Percentiles rank a stretch among this genome's conserved stretches.
Conservation (phyloP, 2,888 invertebrate genomes). For the Torymus tubicola region DNA sequence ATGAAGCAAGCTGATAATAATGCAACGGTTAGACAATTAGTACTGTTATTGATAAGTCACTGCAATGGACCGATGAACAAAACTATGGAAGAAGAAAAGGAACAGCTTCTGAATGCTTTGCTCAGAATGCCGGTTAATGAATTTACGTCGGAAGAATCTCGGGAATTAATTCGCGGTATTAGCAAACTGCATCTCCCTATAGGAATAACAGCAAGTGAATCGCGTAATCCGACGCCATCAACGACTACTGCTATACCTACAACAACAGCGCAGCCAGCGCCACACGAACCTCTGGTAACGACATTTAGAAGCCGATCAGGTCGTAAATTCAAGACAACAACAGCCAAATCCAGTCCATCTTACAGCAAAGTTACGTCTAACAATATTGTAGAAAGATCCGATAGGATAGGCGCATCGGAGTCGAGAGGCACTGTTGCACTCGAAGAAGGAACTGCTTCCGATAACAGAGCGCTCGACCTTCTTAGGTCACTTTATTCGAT, state of each 20-base stretch:
- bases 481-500: conserved; percentile 90
- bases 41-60: conserved; percentile 87
- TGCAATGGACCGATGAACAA: conserved; percentile 85
- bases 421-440: conserved; percentile 67
- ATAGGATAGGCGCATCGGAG: conserved; percentile 72
- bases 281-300: conserved; percentile 67
- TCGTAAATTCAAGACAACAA: conserved; percentile 68
- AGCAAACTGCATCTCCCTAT: conserved; percentile 67
- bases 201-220: conserved; percentile 58
- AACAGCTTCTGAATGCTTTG: conserved; percentile 83
- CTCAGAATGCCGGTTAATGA: conserved; percentile 81
- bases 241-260: conserved; percentile 61
- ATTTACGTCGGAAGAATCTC: conserved; percentile 74
- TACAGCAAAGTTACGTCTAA: conserved; percentile 60
- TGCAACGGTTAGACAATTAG: conserved; percentile 84
- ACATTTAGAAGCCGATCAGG: conserved; percentile 70
- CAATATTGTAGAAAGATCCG: conserved; percentile 66
- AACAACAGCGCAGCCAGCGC: conserved; percentile 61
- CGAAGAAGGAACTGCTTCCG: conserved; percentile 78
- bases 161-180: conserved; percentile 70
- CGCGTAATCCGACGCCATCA: conserved; percentile 58
- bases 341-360: conserved; percentile 67
- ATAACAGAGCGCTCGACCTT: conserved; percentile 88
- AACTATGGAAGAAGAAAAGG: conserved; percentile 84
- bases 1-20: conserved; percentile 90